Evolutionary conservation across 2,113 vertebrate genomes (phyloP).

Genomic region (Cyprinodon brontotheroides): DNA sequence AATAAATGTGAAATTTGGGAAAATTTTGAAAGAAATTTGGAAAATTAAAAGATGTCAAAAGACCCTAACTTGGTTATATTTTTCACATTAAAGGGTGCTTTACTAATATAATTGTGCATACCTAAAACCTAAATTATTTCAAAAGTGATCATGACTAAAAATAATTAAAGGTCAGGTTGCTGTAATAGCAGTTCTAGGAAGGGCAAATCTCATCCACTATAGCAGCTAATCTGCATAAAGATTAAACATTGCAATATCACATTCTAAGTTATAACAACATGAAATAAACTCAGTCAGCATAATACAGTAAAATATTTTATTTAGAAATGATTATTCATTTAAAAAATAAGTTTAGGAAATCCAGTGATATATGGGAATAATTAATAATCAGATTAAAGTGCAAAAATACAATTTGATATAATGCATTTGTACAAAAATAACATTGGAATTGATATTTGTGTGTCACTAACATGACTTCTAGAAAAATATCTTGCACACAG

Average conservation of each 20-base stretch:
- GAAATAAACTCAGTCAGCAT: slow-evolving; percentile 1
- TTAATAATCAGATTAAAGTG: slow-evolving; percentile 98
- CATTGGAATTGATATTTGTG: slow-evolving; percentile 81
- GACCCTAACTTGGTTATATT: too few relatives aligned
- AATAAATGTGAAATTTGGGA: background rate
- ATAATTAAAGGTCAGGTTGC: background rate
- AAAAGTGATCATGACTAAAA: background rate
- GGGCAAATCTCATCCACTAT: background rate
- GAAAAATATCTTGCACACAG: background rate
- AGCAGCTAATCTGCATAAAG: background rate
- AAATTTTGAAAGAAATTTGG: background rate
- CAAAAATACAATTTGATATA: slow-evolving; percentile 88
- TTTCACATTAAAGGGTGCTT: background rate
- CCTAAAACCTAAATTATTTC: background rate
- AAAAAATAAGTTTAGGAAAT: slow-evolving; percentile 90
- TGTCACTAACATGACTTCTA: slow-evolving; percentile 54
- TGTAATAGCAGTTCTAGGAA: background rate
- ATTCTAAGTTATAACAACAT: background rate
- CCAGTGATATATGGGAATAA: slow-evolving; percentile 99
- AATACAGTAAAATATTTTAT: slow-evolving; percentile 76
- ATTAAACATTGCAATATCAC: background rate
- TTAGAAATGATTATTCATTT: slow-evolving; percentile 96
- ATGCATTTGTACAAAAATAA: slow-evolving; percentile 85
- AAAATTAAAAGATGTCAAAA: too few relatives aligned
- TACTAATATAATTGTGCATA: background rate